phyloP scores from a whole-genome alignment of 2,797 vertebrate species.

The Poeciliopsis infans region DNA sequence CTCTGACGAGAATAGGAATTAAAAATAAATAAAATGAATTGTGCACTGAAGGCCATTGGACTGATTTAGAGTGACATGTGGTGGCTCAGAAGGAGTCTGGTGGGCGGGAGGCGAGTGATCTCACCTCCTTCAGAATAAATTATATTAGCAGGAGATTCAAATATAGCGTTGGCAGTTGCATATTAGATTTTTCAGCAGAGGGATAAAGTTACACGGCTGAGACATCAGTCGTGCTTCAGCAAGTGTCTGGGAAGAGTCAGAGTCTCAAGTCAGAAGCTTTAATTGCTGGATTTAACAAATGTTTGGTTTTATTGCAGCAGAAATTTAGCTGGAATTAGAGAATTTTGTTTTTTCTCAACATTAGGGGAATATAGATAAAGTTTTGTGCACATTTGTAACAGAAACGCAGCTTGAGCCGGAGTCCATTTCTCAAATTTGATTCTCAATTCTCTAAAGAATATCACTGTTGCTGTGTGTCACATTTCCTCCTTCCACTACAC shows the following conservation, averaged over 20 bases:
- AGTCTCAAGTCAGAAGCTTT: background rate
- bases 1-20: background rate
- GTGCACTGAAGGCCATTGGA: constrained; percentile 14
- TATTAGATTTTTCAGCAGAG: constrained; percentile 27
- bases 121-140: constrained; percentile 35
- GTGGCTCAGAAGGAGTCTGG: background rate
- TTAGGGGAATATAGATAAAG: no score
- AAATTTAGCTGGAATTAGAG: background rate
- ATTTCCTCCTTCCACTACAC: background rate
- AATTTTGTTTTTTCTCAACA: no score
- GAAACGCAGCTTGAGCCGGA: background rate
- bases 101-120: constrained; percentile 8
- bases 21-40: background rate
- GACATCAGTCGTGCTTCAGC: constrained; percentile 31
- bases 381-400: no score
- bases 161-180: constrained; percentile 34
- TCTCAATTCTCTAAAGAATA: background rate
- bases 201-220: constrained; percentile 39
- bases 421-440: background rate
- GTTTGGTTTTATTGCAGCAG: background rate
- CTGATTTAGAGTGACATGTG: constrained; percentile 33
- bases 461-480: background rate
- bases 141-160: constrained; percentile 27
- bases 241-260: background rate
- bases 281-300: background rate